These are phyloP conservation scores for Melangyna quadrimaculata DNA, from an alignment of 2,888 invertebrate genomes.

Conservation along the genomic window DNA sequence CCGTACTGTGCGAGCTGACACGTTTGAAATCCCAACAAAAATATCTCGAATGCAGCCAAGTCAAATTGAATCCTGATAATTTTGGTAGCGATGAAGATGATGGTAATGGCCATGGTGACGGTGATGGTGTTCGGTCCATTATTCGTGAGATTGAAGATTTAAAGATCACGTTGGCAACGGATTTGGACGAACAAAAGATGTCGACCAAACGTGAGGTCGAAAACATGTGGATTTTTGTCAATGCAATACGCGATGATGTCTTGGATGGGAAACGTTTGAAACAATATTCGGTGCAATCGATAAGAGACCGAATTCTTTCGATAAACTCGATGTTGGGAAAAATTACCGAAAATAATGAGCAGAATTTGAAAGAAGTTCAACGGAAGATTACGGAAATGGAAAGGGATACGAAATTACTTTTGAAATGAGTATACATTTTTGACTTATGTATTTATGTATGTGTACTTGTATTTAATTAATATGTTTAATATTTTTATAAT, in stretches of 20 bases:
- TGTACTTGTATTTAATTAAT: too few relatives aligned
- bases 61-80: conserved; percentile 77
- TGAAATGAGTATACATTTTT: conserved; percentile 66
- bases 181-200: conserved; percentile 73
- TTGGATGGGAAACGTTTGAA: conserved; percentile 75
- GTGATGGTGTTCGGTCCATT: conserved; percentile 13
- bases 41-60: conserved; percentile 79
- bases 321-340: conserved; percentile 76
- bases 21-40: conserved; percentile 80
- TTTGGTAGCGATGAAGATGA: conserved; percentile 71
- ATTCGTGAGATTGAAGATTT: conserved; percentile 77
- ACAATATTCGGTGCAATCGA: conserved; percentile 74
- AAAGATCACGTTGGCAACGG: conserved; percentile 74
- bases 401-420: conserved; percentile 73
- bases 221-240: conserved; percentile 77
- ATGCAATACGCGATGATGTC: conserved; percentile 76
- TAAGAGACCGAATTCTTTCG: conserved; percentile 77
- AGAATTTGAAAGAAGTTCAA: conserved; percentile 73
- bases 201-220: conserved; percentile 75
- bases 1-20: conserved; percentile 78
- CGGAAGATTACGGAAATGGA: conserved; percentile 74
- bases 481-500: too few relatives aligned
- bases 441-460: too few relatives aligned
- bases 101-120: conserved; percentile 46
- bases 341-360: conserved; percentile 75